Conservation (phyloP, 2,113 vertebrate species). For the Australoheros scitulus region DNA sequence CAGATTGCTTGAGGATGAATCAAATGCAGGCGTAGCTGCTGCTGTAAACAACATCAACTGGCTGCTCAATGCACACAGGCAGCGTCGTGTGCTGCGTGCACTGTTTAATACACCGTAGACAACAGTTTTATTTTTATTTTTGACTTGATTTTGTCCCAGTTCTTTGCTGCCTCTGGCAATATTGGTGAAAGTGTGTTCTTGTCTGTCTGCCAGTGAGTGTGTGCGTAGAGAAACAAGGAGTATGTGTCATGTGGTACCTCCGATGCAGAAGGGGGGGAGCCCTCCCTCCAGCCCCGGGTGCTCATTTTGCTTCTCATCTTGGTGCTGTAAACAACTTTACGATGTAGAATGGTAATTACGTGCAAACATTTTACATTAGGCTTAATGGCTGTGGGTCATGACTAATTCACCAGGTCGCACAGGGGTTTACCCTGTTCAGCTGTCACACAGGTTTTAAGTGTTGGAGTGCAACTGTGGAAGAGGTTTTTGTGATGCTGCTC, state of each 20-base stretch:
- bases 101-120: constrained; percentile 36
- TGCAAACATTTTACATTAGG: constrained; percentile 69
- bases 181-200: constrained; percentile 28
- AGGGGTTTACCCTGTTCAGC: constrained; percentile 34
- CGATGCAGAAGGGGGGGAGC: constrained; percentile 27
- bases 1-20: constrained; percentile 10
- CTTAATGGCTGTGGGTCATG: constrained; percentile 69
- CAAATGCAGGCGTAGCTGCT: constrained; percentile 19
- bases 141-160: constrained; percentile 52
- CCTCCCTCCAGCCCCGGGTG: constrained; percentile 17
- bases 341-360: constrained; percentile 71
- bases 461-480: constrained; percentile 10
- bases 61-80: constrained; percentile 35
- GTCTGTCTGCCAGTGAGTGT: neutral
- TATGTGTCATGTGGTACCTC: constrained; percentile 27
- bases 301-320: constrained; percentile 61
- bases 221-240: neutral
- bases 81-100: neutral
- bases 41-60: constrained; percentile 50
- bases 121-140: constrained; percentile 57
- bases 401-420: constrained; percentile 67
- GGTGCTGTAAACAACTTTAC: constrained; percentile 74
- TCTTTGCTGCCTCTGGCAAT: constrained; percentile 40
- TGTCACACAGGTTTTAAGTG: constrained; percentile 46
- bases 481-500: neutral